Conservation (phyloP, 1,140 invertebrate species). For the Marisa cornuarietis region DNA sequence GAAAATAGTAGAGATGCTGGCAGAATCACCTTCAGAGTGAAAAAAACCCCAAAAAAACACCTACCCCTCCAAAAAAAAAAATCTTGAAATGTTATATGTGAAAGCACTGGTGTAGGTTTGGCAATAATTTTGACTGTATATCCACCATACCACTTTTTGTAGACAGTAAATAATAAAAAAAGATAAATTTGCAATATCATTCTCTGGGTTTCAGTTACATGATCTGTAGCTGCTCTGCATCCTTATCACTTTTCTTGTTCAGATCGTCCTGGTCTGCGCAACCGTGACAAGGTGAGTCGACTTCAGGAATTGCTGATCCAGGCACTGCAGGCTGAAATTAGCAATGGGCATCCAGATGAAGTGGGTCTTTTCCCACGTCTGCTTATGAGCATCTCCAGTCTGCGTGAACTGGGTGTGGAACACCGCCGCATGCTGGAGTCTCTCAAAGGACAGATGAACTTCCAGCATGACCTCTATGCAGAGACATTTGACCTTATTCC, state of each 20-base stretch:
- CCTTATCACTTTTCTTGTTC: conserved; percentile 13
- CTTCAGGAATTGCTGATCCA: conserved; percentile 62
- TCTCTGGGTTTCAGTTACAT: background rate
- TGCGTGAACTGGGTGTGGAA: conserved; percentile 63
- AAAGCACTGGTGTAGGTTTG: too few species aligned
- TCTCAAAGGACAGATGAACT: conserved; percentile 60
- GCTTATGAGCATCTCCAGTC: conserved; percentile 63
- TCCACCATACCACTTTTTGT: too few species aligned
- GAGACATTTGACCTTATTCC: conserved; percentile 61
- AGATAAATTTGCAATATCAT: too few species aligned
- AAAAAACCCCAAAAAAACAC: too few species aligned
- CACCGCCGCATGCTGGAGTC: conserved; percentile 59
- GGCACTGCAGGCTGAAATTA: conserved; percentile 58
- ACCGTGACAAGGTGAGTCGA: conserved; percentile 60
- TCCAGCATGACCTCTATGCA: conserved; percentile 60
- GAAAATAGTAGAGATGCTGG: too few species aligned
- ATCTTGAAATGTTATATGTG: too few species aligned
- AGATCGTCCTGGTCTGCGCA: conserved; percentile 62
- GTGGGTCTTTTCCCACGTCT: conserved; percentile 62
- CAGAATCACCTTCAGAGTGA: too few species aligned
- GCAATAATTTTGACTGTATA: too few species aligned
- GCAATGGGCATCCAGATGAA: conserved; percentile 52
- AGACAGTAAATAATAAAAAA: too few species aligned
- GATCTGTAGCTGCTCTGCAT: background rate
- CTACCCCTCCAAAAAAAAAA: too few species aligned